Conservation (phyloP, 2,113 vertebrate species). For the Ophthalmolycus amberensis region DNA sequence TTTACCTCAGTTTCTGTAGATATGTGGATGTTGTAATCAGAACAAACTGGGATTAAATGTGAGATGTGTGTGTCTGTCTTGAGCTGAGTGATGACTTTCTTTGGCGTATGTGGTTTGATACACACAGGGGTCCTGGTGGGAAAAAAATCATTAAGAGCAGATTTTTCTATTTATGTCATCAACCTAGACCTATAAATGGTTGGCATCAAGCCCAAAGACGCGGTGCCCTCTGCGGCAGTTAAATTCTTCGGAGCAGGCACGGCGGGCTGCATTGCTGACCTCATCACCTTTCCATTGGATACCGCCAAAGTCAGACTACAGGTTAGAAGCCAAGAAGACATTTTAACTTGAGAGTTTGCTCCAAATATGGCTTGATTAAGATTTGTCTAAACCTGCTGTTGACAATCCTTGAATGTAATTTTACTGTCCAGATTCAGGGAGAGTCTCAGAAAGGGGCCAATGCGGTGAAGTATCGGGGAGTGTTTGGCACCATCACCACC, state of each 20-base stretch:
- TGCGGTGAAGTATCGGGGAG: conserved; percentile 80
- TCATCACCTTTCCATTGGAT: conserved; percentile 91
- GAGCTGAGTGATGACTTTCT: background rate
- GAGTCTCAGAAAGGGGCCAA: conserved; percentile 72
- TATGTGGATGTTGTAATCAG: background rate
- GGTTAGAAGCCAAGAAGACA: conserved; percentile 73
- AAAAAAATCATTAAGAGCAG: conserved; percentile 16
- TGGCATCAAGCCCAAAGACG: conserved; percentile 86
- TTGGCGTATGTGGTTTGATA: background rate
- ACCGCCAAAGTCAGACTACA: conserved; percentile 92
- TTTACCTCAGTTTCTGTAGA: background rate
- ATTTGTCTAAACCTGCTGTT: background rate
- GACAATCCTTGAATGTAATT: background rate
- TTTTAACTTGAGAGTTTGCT: background rate
- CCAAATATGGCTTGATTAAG: background rate
- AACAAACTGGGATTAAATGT: conserved; percentile 6
- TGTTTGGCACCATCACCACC: conserved; percentile 86
- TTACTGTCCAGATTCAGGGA: conserved; percentile 86
- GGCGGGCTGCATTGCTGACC: conserved; percentile 91
- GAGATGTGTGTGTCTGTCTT: background rate
- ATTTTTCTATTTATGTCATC: conserved; percentile 33
- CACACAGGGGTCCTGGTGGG: background rate
- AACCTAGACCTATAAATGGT: conserved; percentile 80
- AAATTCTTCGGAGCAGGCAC: conserved; percentile 91
- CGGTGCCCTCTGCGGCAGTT: conserved; percentile 84